Percentiles rank a stretch among this genome's conserved stretches.
Conservation (phyloP, 2,113 vertebrate genomes). For the Columbina picui region DNA sequence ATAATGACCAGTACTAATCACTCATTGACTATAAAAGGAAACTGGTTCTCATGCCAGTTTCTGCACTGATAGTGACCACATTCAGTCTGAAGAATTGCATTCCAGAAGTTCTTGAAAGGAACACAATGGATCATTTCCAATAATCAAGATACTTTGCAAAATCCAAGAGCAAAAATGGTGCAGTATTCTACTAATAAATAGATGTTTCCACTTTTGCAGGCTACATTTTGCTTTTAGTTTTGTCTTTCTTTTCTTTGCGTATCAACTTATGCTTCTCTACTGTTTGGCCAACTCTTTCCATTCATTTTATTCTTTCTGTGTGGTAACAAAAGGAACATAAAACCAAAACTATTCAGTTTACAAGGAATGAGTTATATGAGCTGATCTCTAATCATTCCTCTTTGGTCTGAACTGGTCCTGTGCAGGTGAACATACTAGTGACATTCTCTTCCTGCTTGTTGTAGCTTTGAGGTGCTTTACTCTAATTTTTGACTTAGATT, state of each 20-base stretch:
- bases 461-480: not conserved
- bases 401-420: not conserved
- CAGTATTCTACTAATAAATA: not conserved
- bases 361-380: not conserved
- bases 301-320: not conserved
- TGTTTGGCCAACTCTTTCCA: fast-evolving
- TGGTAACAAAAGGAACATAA: not conserved
- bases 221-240: not conserved
- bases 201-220: not conserved
- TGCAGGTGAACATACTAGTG: not conserved
- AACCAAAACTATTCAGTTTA: not conserved
- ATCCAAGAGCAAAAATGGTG: not conserved
- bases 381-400: not conserved
- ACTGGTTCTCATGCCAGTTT: not conserved
- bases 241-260: not conserved
- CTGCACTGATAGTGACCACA: not conserved
- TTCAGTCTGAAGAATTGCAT: not conserved
- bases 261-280: not conserved
- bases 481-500: not conserved
- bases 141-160: not conserved
- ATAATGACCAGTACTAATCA: not conserved
- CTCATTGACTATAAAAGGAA: not conserved
- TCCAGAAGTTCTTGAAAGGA: not conserved
- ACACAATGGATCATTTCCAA: not conserved
- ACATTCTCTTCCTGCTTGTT: not conserved